phyloP scores from a whole-genome alignment of 2,113 vertebrate species.

The Aptenodytes patagonicus region DNA sequence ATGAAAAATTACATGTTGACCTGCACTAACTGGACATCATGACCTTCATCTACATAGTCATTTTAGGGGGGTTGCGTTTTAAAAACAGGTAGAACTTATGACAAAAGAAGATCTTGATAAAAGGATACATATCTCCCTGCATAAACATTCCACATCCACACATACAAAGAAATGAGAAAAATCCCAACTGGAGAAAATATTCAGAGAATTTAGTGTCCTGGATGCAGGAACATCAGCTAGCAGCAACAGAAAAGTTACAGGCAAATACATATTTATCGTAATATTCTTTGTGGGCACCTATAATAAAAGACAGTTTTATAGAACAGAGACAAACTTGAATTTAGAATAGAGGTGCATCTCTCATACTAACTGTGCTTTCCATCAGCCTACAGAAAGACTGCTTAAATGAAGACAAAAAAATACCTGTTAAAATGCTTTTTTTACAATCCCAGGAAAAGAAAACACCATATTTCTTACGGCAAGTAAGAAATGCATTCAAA shows the following conservation, averaged over 20 bases:
- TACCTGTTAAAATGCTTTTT: not conserved
- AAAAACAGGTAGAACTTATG: not conserved
- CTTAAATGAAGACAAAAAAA: not conserved
- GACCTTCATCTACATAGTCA: not conserved
- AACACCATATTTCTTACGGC: not conserved
- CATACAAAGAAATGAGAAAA: not conserved
- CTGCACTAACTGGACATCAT: not conserved
- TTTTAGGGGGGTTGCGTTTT: not conserved
- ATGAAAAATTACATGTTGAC: not conserved
- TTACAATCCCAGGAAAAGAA: not conserved
- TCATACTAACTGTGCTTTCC: not conserved
- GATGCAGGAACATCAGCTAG: not conserved
- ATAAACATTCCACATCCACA: not conserved
- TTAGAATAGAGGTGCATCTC: not conserved
- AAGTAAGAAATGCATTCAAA: not conserved
- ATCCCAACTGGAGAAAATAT: not conserved
- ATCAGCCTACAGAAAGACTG: not conserved
- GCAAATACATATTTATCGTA: not conserved
- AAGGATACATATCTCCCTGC: not conserved
- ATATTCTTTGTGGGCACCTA: not conserved
- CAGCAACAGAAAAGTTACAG: not conserved
- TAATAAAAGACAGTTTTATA: not conserved
- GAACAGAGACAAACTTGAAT: not conserved
- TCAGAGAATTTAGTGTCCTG: not conserved
- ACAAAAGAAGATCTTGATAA: not conserved